Evolutionary conservation across 2,113 vertebrate genomes (phyloP).

Genomic region (Syngnathus typhle): DNA sequence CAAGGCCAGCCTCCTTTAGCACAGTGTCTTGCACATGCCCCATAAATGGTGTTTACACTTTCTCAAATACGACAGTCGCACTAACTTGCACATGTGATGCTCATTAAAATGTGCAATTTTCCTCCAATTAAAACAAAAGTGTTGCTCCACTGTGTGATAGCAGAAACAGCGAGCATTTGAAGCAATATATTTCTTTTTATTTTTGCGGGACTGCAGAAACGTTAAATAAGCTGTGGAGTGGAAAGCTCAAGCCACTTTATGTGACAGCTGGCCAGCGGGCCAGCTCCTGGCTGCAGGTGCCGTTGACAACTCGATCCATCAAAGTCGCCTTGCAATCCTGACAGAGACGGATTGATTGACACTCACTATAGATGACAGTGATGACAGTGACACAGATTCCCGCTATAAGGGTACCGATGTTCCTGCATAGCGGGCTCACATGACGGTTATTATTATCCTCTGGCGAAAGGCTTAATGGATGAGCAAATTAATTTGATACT

Average conservation of each 20-base stretch:
- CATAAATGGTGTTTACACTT: background rate
- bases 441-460: background rate
- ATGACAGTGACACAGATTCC: background rate
- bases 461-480: background rate
- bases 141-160: background rate
- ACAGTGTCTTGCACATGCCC: background rate
- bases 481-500: background rate
- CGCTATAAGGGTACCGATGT: background rate
- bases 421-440: background rate
- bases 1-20: background rate
- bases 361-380: conserved; percentile 1
- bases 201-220: background rate
- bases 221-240: background rate
- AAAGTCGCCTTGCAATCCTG: background rate
- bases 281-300: background rate
- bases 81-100: background rate
- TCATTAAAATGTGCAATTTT: conserved; percentile 1
- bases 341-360: background rate
- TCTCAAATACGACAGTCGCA: background rate
- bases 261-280: background rate
- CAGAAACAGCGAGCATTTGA: background rate
- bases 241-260: background rate
- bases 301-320: background rate
- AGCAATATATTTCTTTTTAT: background rate
- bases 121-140: background rate